phyloP scores from a whole-genome alignment of 1,140 invertebrate genomes.

The Formica selysi region DNA sequence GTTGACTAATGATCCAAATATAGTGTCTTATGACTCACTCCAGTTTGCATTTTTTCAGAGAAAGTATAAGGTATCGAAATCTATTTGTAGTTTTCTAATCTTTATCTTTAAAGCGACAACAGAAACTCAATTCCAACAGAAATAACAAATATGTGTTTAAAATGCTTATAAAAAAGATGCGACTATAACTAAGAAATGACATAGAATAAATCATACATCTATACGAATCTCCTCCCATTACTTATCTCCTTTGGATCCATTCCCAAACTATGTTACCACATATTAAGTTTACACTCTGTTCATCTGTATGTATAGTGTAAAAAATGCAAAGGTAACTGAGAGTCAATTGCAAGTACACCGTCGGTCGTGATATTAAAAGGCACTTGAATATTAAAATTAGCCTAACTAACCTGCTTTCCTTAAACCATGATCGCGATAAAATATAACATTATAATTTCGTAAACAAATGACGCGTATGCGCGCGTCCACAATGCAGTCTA shows the following conservation, averaged over 20 bases:
- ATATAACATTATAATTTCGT: constrained; percentile 42
- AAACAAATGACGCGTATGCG: constrained; percentile 38
- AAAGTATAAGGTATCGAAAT: neutral
- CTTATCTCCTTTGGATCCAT: neutral
- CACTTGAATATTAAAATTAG: constrained; percentile 69
- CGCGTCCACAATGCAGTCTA: constrained; percentile 71
- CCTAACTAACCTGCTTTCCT: constrained; percentile 16
- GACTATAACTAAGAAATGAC: neutral
- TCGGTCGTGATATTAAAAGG: constrained; percentile 64
- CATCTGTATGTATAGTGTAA: neutral
- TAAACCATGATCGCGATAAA: constrained; percentile 25
- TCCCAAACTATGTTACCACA: neutral
- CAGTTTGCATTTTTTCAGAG: neutral
- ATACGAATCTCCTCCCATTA: neutral
- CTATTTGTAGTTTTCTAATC: neutral
- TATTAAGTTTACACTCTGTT: neutral
- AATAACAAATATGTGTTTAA: neutral
- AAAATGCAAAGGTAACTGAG: constrained; percentile 24
- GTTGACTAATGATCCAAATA: neutral
- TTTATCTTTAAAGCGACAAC: constrained; percentile 4
- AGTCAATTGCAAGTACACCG: constrained; percentile 54
- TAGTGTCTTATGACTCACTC: neutral
- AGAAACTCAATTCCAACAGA: neutral
- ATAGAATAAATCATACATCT: neutral
- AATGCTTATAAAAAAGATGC: neutral